phyloP scores from a whole-genome alignment of 2,797 vertebrate genomes.

The Lerista edwardsae region DNA sequence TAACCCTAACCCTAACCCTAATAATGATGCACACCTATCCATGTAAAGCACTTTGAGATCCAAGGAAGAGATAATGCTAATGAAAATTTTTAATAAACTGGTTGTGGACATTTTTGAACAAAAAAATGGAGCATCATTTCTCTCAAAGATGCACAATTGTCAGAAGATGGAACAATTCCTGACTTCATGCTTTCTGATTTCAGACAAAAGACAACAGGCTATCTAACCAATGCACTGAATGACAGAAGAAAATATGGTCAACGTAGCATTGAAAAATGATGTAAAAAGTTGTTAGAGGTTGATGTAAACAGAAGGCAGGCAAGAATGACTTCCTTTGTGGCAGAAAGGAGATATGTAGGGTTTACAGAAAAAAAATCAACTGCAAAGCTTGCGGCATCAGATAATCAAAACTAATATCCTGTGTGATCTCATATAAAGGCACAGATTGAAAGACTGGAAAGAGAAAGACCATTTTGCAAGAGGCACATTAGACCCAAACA shows the following conservation, averaged over 20 bases:
- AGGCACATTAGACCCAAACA: constrained; percentile 39
- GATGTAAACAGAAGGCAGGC: constrained; percentile 21
- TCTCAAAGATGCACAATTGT: not conserved
- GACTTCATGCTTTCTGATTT: constrained; percentile 14
- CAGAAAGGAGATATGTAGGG: constrained; percentile 40
- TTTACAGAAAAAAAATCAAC: constrained; percentile 26
- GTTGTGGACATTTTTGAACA: not conserved
- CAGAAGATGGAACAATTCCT: not conserved
- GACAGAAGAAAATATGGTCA: constrained; percentile 12
- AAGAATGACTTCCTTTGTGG: too few relatives aligned
- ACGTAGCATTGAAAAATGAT: not conserved
- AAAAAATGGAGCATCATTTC: too few relatives aligned
- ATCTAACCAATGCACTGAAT: not conserved
- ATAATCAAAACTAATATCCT: constrained; percentile 35
- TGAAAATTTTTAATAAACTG: constrained; percentile 16
- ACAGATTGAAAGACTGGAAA: constrained; percentile 15
- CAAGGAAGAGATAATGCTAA: constrained; percentile 17
- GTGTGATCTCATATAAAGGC: constrained; percentile 4
- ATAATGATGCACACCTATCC: constrained; percentile 5
- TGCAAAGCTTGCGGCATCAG: not conserved
- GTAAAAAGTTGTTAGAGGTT: constrained; percentile 13
- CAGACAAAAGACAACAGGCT: constrained; percentile 22
- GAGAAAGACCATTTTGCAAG: not conserved
- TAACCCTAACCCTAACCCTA: too few relatives aligned
- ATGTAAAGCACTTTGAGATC: constrained; percentile 23